Percentiles rank a stretch among this genome's conserved stretches.
phyloP scores from a whole-genome alignment of 2,797 vertebrate species.

The Characodon lateralis region DNA sequence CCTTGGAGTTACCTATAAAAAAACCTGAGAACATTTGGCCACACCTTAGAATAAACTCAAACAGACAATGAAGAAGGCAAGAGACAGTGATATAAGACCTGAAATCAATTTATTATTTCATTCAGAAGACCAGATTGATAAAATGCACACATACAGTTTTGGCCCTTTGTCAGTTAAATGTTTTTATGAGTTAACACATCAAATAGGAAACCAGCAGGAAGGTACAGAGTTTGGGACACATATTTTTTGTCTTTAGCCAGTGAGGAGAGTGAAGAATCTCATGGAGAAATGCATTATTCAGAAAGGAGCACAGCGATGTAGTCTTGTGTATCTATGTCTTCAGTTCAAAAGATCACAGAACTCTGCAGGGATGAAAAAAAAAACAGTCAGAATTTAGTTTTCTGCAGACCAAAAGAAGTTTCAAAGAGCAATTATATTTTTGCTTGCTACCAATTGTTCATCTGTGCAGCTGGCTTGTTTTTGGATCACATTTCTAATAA shows the following conservation, averaged over 20 bases:
- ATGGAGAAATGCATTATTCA: slow-evolving; percentile 20
- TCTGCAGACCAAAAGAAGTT: slow-evolving; percentile 2
- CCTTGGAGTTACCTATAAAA: background rate
- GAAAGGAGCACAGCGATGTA: slow-evolving; percentile 2
- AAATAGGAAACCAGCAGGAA: slow-evolving; percentile 56
- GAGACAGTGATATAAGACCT: slow-evolving; percentile 23
- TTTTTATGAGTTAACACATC: slow-evolving; percentile 37
- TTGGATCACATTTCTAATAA: slow-evolving; percentile 2
- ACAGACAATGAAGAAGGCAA: background rate
- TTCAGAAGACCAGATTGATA: slow-evolving; percentile 29
- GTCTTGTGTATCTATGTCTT: slow-evolving; percentile 18
- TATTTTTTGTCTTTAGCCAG: slow-evolving; percentile 47
- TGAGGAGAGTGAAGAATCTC: slow-evolving; percentile 30
- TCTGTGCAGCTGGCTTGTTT: background rate
- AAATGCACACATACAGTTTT: slow-evolving; percentile 39
- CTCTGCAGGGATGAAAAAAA: slow-evolving; percentile 59
- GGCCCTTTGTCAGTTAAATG: slow-evolving; percentile 22
- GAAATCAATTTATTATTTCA: slow-evolving; percentile 59
- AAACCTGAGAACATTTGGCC: background rate
- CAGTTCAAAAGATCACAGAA: slow-evolving; percentile 75
- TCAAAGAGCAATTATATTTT: slow-evolving; percentile 15
- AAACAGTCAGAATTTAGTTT: slow-evolving; percentile 15
- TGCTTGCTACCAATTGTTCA: background rate
- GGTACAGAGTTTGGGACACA: slow-evolving; percentile 41
- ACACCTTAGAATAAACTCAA: background rate